Conservation (phyloP, 2,113 vertebrate genomes). For the Vidua macroura region DNA sequence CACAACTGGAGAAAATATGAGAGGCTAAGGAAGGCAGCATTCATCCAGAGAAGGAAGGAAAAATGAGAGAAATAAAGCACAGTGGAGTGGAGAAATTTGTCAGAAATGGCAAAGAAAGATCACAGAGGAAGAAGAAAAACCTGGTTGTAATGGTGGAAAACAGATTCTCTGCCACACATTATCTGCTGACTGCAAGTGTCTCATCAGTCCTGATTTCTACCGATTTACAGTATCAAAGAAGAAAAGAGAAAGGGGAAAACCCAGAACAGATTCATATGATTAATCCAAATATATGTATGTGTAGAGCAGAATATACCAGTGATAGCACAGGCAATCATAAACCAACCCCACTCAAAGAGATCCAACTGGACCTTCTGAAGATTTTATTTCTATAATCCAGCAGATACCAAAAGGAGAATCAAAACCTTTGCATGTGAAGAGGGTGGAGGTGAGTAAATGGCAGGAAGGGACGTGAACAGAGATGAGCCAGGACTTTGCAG, state of each 20-base stretch:
- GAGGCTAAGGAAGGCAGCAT: neutral
- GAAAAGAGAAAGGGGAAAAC: neutral
- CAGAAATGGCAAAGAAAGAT: constrained; percentile 37
- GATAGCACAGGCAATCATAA: neutral
- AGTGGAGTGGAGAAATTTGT: neutral
- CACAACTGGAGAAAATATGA: neutral
- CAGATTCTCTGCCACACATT: neutral
- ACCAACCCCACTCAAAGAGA: neutral
- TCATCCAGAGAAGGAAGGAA: neutral
- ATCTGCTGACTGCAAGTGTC: neutral
- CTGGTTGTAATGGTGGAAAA: neutral
- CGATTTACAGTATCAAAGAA: neutral
- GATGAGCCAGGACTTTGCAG: neutral
- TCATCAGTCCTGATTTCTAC: neutral
- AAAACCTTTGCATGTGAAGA: neutral
- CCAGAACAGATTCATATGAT: neutral
- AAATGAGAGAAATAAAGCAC: constrained; percentile 25
- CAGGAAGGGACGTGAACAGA: neutral
- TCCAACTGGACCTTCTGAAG: neutral
- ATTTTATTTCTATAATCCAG: neutral
- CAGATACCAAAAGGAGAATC: neutral
- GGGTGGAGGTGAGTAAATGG: neutral
- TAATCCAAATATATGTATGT: neutral
- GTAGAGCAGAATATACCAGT: neutral
- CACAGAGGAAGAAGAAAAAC: neutral